Evolutionary conservation across 1,140 invertebrate genomes (phyloP).

Genomic region (Paralvinella palmiformis): DNA sequence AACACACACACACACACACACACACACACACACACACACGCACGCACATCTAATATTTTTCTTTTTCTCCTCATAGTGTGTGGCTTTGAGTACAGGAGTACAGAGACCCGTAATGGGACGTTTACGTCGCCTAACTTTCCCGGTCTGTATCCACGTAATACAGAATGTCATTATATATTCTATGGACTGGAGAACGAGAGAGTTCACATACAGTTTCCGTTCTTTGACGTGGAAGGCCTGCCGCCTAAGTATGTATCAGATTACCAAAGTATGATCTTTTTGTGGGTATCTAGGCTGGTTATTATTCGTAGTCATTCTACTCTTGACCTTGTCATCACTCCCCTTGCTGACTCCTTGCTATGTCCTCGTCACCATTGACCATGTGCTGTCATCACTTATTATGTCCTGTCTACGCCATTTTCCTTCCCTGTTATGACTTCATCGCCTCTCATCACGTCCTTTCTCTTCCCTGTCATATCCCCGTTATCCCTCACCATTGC

Average conservation of each 20-base stretch:
- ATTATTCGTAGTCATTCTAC: not conserved
- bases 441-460: too few relatives aligned
- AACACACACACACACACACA: too few relatives aligned
- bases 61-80: constrained; percentile 44
- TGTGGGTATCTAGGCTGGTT: not conserved
- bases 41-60: too few relatives aligned
- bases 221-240: constrained; percentile 57
- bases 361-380: too few relatives aligned
- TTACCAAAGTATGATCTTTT: not conserved
- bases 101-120: constrained; percentile 66
- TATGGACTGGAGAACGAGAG: constrained; percentile 73
- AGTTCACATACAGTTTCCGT: constrained; percentile 77
- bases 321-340: not conserved
- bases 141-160: constrained; percentile 82
- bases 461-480: too few relatives aligned
- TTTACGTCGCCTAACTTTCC: constrained; percentile 90
- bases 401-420: too few relatives aligned
- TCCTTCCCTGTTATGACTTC: too few relatives aligned
- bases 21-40: too few relatives aligned
- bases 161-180: constrained; percentile 92
- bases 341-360: too few relatives aligned
- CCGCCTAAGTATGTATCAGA: constrained; percentile 28
- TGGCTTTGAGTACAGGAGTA: constrained; percentile 59
- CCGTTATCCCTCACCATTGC: too few relatives aligned
- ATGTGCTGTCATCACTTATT: too few relatives aligned